A percentile compares a stretch with the other conserved stretches of the same genome.
phyloP scores from a whole-genome alignment of 2,113 vertebrate species.

The Grus americana region DNA sequence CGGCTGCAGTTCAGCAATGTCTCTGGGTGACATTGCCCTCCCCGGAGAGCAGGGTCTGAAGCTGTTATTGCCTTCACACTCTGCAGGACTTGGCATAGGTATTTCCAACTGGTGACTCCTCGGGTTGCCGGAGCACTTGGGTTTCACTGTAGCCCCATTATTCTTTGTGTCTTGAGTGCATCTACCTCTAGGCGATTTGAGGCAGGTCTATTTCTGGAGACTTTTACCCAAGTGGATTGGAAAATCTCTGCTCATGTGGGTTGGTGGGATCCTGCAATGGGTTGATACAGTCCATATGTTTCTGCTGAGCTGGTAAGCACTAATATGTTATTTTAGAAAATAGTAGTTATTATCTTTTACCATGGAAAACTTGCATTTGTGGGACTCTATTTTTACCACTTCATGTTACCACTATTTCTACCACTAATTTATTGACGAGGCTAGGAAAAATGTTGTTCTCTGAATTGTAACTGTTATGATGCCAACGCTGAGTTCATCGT shows the following conservation, averaged over 20 bases:
- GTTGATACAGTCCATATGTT: background rate
- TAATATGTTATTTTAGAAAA: slow-evolving; percentile 32
- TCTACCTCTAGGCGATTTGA: background rate
- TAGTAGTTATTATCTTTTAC: background rate
- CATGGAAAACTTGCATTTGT: background rate
- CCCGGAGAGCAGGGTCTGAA: background rate
- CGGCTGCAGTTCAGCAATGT: background rate
- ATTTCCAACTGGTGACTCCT: background rate
- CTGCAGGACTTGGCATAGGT: background rate
- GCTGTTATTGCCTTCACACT: background rate
- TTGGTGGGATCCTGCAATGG: background rate
- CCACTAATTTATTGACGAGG: slow-evolving; percentile 19
- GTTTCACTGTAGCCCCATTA: background rate
- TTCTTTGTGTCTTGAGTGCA: background rate
- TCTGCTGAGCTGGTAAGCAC: slow-evolving; percentile 25
- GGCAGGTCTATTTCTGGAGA: background rate
- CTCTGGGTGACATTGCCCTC: background rate
- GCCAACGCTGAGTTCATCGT: background rate
- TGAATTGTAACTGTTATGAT: background rate
- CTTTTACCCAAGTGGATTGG: background rate
- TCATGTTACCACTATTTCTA: background rate
- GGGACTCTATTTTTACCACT: slow-evolving; percentile 38
- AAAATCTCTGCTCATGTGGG: background rate
- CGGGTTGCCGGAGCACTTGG: fast-evolving
- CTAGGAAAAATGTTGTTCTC: background rate